A percentile compares a stretch with the other conserved stretches of the same genome.
Evolutionary conservation across 2,113 vertebrate species (phyloP).

Genomic region (Corvus hawaiiensis): DNA sequence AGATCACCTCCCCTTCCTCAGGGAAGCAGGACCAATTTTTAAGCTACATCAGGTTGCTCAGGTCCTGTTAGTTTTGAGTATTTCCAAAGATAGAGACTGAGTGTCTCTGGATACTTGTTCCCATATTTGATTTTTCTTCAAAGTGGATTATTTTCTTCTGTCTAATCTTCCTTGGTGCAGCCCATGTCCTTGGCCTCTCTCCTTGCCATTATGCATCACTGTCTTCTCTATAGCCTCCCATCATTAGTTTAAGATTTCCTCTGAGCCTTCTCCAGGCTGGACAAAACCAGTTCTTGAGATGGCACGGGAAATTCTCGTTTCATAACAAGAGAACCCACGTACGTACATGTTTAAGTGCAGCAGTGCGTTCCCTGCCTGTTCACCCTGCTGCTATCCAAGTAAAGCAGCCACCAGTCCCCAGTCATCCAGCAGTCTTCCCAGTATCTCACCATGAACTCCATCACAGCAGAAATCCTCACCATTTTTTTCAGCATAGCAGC

Average conservation of each 20-base stretch:
- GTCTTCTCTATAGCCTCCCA: neutral
- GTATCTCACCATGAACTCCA: neutral
- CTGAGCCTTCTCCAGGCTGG: neutral
- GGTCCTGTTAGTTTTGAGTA: neutral
- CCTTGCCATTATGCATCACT: neutral
- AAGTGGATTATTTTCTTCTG: neutral
- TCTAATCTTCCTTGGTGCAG: neutral
- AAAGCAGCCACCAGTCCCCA: neutral
- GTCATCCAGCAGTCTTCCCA: neutral
- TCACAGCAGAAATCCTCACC: neutral
- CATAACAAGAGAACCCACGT: accelerated
- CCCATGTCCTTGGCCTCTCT: neutral
- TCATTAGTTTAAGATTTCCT: neutral
- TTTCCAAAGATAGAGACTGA: neutral
- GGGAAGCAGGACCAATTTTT: neutral
- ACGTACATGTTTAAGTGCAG: neutral
- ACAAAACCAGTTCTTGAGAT: neutral
- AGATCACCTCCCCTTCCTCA: neutral
- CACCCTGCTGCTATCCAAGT: neutral
- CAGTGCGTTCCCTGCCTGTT: neutral
- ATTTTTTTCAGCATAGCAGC: neutral
- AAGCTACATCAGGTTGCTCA: neutral
- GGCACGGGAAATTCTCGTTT: neutral
- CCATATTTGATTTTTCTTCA: neutral
- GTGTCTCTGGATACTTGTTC: neutral